A percentile compares a stretch with the other conserved stretches of the same genome.
Conservation (phyloP, 2,113 vertebrate genomes). For the Egretta garzetta region DNA sequence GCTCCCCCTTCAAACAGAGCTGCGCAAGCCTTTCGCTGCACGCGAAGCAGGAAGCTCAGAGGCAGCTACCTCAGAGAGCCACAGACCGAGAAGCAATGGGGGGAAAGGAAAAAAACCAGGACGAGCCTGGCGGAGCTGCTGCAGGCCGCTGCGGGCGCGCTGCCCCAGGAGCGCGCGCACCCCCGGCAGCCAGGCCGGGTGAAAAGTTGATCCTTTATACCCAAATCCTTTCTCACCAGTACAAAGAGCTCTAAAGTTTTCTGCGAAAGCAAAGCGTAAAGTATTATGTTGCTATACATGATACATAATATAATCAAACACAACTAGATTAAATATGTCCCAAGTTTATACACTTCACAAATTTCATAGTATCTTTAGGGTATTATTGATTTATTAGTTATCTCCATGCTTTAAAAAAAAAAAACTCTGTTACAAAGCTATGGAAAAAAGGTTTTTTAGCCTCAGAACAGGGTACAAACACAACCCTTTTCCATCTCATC, state of each 20-base stretch:
- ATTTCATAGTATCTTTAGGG: not conserved
- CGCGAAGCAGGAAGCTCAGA: too few relatives aligned
- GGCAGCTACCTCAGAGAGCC: not conserved
- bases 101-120: too few relatives aligned
- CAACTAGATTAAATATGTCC: not conserved
- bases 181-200: too few relatives aligned
- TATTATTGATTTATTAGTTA: not conserved
- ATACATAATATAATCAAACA: not conserved
- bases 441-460: not conserved
- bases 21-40: fast-evolving
- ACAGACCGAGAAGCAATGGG: not conserved
- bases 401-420: not conserved
- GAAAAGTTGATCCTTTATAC: conserved; percentile 93
- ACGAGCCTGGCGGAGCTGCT: too few relatives aligned
- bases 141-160: too few relatives aligned
- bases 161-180: too few relatives aligned
- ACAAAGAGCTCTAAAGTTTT: conserved; percentile 94
- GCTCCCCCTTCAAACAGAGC: not conserved
- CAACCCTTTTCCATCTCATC: not conserved
- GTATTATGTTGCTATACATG: not conserved
- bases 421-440: not conserved
- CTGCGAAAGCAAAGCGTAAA: conserved; percentile 66
- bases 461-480: not conserved
- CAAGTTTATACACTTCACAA: not conserved
- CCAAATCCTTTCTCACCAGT: conserved; percentile 94